Evolutionary conservation across 2,113 vertebrate genomes (phyloP).

Genomic region (Morone chrysops): DNA sequence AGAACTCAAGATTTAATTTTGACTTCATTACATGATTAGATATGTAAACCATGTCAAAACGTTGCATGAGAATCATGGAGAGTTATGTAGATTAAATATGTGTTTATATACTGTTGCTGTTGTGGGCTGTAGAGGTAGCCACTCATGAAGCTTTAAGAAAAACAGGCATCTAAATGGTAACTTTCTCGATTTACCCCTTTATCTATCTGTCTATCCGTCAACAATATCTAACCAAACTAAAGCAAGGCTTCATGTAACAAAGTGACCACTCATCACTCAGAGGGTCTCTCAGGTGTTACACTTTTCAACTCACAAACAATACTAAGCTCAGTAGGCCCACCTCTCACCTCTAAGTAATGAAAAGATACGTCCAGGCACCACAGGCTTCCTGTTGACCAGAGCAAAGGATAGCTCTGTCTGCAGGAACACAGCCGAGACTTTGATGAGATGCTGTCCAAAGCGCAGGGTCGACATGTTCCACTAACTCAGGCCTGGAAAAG

Average conservation of each 20-base stretch:
- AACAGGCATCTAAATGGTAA: not conserved
- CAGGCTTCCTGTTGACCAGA: constrained; percentile 90
- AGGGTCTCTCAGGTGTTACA: not conserved
- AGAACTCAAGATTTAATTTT: not conserved
- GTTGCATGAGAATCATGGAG: not conserved
- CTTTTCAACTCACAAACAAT: not conserved
- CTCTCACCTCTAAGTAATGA: constrained; percentile 39
- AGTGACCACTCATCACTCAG: not conserved
- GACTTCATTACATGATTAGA: not conserved
- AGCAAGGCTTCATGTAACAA: not conserved
- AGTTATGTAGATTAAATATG: too few relatives aligned
- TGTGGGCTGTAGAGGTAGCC: not conserved
- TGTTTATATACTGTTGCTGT: not conserved
- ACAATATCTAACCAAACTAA: not conserved
- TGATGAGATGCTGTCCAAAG: constrained; percentile 91
- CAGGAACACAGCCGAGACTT: constrained; percentile 88
- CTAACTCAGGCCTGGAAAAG: constrained; percentile 48
- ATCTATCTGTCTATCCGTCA: not conserved
- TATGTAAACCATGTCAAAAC: not conserved
- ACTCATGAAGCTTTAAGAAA: not conserved
- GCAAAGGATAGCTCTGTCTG: constrained; percentile 90
- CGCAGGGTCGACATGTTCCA: constrained; percentile 84
- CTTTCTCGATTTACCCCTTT: not conserved
- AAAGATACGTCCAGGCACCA: constrained; percentile 94
- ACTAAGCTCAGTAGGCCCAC: constrained; percentile 2